Evolutionary conservation across 2,113 vertebrate species (phyloP), one percentile per base, ranked within the genome.

Genomic region (Pagrus major): DNA sequence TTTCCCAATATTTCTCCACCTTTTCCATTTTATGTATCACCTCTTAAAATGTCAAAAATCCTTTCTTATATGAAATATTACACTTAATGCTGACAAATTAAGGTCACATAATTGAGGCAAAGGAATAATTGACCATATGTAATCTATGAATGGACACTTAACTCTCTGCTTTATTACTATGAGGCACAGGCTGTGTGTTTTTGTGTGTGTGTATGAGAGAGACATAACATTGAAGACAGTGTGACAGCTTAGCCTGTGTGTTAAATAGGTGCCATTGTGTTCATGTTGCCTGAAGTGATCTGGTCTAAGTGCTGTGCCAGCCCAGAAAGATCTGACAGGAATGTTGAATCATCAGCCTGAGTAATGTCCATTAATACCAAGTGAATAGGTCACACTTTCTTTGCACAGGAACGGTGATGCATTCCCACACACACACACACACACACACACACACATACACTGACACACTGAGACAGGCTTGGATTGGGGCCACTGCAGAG

Each of bases 321-420:
- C 81, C 73, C 80, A 71, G 71, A 51, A 85, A 54, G 82, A 75
- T 83, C 65, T 33, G 87, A 76, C 82, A 87, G 87, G 87, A 89
- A 91, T 82, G 89, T 89, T 89, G 91, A 89, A 84, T 93, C 90
- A 90, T 89, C 89, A 63, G 46, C 39, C 52, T 91, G 89, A 92
- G 67, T 89, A 86, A 90, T 81, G 76, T 61, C 60, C 68, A 65
- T 81, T 87, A 81, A 88, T 86, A 84, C 70, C 33, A 74, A 77
- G 65, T 74, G 76, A 88, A 84, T 83, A 81, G 77, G 72, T 78
- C 82, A 71, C 60, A 69, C 80, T 64, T 39, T 35, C 52, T 59
- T 20, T 67, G 37, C 60, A 44, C 31, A 44, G 60, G 25, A 63
- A 73, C 18, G 55, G 29, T 25, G 37, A 74, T 37, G 47, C 44